A percentile compares a stretch with the other conserved stretches of the same genome.
Conservation (phyloP, 2,888 invertebrate species). For the Caenorhabditis panamensis region DNA sequence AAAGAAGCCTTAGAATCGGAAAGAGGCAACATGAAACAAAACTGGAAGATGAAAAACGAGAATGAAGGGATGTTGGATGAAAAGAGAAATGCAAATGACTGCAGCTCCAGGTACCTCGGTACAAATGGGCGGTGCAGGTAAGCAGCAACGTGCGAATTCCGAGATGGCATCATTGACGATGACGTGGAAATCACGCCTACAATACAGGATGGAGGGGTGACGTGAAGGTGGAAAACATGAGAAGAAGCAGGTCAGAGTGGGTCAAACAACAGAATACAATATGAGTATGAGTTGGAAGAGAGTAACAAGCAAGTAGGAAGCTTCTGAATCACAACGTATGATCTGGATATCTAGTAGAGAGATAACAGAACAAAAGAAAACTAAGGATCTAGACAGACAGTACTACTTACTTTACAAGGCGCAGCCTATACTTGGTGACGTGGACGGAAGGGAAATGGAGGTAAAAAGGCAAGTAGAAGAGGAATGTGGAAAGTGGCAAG, state of each 20-base stretch:
- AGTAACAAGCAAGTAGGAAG: no score
- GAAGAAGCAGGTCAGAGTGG: background rate
- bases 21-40: slow-evolving; percentile 17
- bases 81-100: slow-evolving; percentile 1
- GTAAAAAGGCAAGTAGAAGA: background rate
- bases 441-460: background rate
- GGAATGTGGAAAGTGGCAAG: slow-evolving; percentile 36
- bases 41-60: background rate
- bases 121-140: background rate
- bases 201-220: background rate
- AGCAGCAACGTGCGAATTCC: background rate
- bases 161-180: background rate
- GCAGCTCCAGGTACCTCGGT: background rate
- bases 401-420: no score
- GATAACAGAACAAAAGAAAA: no score
- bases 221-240: no score
- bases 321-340: no score
- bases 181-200: background rate
- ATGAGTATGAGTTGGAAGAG: no score
- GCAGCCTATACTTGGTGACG: no score
- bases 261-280: no score
- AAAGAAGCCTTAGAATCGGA: slow-evolving; percentile 9
- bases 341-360: no score
- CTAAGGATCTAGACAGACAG: no score
- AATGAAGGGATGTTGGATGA: background rate